Evolutionary conservation across 2,113 vertebrate species (phyloP), one percentile per base, ranked within the genome.

Genomic region (Sterna hirundo): DNA sequence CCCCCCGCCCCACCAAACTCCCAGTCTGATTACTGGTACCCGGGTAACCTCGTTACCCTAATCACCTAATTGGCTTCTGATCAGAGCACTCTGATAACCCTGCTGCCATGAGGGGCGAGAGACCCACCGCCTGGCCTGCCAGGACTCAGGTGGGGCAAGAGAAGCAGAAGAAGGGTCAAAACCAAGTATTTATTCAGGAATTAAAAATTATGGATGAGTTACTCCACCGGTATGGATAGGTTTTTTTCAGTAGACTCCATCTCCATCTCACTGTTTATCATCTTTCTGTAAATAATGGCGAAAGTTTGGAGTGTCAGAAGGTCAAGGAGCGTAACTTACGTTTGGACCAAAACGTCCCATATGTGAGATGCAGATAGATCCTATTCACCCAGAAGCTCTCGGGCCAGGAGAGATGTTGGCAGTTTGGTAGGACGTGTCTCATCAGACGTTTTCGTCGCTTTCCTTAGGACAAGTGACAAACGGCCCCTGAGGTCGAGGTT

Each of bases 241-340:
- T 8, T 36, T 60, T 58, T 86, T n/a, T 29, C 61, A 21, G 26
- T 61, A 32, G 57, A 62, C 42, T 47, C 70, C 44, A 9, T 7
- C 42, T 47, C 70, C 44, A 9, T 7, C 49, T 47, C 51, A 58
- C 15, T 82, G 3, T 77, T 74, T 26, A 18, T 36, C 44, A 15
- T 20, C 32, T 84, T 87, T 42, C 32, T 94, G 79, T 82, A 71
- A 94, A 68, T 62, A 75, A 44, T 1, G 15, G 32, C 38, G 32
- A 20, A 57, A 34, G 15, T 82, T 40, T 26, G 32, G 77, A 19
- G 47, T 40, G 1, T 9, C 0, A 2, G 85, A 84, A 34, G 3
- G 7, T 18, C 1, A 11, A 58, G n/a, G 54, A 69, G 13, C 0
- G 0, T 90, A 11, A 15, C 44, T 34, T 47, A 10, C 2, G 15